These are phyloP conservation scores for Hydriomena furcata DNA, from an alignment of 2,888 invertebrate genomes.

Conservation along the genomic window DNA sequence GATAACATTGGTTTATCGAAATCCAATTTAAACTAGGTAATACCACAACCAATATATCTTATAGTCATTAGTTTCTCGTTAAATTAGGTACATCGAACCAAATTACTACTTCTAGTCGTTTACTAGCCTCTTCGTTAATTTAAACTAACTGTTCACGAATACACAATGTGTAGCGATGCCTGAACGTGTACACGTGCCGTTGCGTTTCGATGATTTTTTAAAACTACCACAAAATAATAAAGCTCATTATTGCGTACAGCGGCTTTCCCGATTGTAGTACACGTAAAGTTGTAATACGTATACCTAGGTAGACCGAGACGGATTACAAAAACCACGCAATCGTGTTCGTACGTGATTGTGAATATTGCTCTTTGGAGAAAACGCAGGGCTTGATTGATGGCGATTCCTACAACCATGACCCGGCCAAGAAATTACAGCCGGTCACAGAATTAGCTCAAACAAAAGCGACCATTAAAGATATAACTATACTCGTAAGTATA, in stretches of 20 bases:
- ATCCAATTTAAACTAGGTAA: slow-evolving; percentile 33
- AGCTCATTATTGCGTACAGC: slow-evolving; percentile 22
- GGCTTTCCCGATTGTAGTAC: slow-evolving; percentile 33
- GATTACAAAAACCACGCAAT: slow-evolving; percentile 36
- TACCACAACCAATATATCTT: slow-evolving; percentile 34
- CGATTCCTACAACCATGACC: slow-evolving; percentile 10
- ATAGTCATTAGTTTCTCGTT: slow-evolving; percentile 42
- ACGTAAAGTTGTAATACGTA: slow-evolving; percentile 27
- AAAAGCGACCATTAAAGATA: slow-evolving; percentile 4
- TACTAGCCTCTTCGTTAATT: slow-evolving; percentile 49
- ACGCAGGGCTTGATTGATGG: slow-evolving; percentile 24
- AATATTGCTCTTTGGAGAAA: slow-evolving; percentile 32
- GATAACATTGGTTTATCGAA: slow-evolving; percentile 35
- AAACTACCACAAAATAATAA: slow-evolving; percentile 18
- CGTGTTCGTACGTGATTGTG: slow-evolving; percentile 28
- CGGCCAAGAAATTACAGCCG: slow-evolving; percentile 3
- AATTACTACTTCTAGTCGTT: slow-evolving; percentile 47
- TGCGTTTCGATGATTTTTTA: slow-evolving; percentile 38
- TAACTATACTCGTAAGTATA: not conserved
- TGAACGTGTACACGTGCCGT: slow-evolving; percentile 49
- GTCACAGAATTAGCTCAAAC: not conserved
- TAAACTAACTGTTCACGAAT: slow-evolving; percentile 57
- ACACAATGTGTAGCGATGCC: slow-evolving; percentile 47
- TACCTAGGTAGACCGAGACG: slow-evolving; percentile 34
- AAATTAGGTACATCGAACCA: slow-evolving; percentile 48